These are phyloP conservation scores for Notarius quadriscutis DNA, from an alignment of 2,113 vertebrate genomes.

Conservation along the genomic window DNA sequence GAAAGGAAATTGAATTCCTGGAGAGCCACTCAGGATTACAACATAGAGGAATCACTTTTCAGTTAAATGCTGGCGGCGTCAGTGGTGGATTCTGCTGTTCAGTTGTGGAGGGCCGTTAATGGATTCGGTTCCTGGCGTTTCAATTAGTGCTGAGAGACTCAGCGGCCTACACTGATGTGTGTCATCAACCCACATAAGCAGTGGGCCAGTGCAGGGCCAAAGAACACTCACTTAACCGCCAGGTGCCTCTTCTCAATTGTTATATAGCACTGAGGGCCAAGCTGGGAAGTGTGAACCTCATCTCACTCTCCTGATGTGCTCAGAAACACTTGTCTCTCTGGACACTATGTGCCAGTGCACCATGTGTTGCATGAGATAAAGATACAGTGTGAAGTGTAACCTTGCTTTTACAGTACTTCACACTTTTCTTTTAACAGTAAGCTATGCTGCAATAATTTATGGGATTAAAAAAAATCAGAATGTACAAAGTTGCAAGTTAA, in stretches of 20 bases:
- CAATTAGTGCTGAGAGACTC: slow-evolving; percentile 67
- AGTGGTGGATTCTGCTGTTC: slow-evolving; percentile 57
- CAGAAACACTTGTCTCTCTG: slow-evolving; percentile 28
- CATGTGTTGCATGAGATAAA: slow-evolving; percentile 18
- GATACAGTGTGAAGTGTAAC: slow-evolving; percentile 28
- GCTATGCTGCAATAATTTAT: neutral
- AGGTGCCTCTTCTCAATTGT: slow-evolving; percentile 33
- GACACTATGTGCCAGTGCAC: slow-evolving; percentile 5
- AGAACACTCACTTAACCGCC: slow-evolving; percentile 20
- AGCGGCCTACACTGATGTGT: slow-evolving; percentile 49
- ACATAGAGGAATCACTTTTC: slow-evolving; percentile 60
- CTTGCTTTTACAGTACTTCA: slow-evolving; percentile 17
- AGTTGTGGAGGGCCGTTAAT: slow-evolving; percentile 62
- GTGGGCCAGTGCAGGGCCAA: neutral
- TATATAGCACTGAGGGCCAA: slow-evolving; percentile 8
- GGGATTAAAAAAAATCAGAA: neutral
- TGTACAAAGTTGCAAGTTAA: neutral
- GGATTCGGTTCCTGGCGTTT: slow-evolving; percentile 64
- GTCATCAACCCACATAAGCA: slow-evolving; percentile 34
- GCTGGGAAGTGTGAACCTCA: neutral
- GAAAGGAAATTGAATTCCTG: slow-evolving; percentile 67
- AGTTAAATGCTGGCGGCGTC: slow-evolving; percentile 59
- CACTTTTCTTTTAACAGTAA: slow-evolving; percentile 17
- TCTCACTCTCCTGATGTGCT: slow-evolving; percentile 20
- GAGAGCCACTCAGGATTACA: slow-evolving; percentile 60